Evolutionary conservation across 2,113 vertebrate genomes (phyloP).

Genomic region (Ceyx margarethae): DNA sequence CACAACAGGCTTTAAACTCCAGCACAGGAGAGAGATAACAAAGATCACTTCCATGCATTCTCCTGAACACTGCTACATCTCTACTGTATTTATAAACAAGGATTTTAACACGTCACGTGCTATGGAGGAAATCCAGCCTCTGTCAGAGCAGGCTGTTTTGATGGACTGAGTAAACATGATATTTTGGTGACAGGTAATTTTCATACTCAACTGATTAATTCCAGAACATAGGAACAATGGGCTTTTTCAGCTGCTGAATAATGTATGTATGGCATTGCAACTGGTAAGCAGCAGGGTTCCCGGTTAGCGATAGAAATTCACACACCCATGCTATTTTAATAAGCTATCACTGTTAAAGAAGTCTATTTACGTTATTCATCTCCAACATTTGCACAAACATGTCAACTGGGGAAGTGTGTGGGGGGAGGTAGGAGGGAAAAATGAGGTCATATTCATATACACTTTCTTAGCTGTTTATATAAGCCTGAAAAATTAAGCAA

Average conservation of each 20-base stretch:
- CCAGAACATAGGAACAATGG: constrained; percentile 61
- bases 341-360: constrained; percentile 59
- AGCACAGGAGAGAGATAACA: not conserved
- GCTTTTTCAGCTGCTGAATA: constrained; percentile 61
- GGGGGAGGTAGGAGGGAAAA: constrained; percentile 66
- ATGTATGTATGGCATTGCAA: constrained; percentile 49
- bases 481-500: constrained; percentile 52
- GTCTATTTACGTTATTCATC: constrained; percentile 68
- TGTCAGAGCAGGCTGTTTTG: constrained; percentile 3
- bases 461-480: constrained; percentile 57
- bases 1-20: not conserved
- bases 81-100: not conserved
- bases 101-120: not conserved
- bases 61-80: not conserved
- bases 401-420: constrained; percentile 65
- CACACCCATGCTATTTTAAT: constrained; percentile 70
- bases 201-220: constrained; percentile 62
- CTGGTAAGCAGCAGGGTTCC: constrained; percentile 64
- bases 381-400: constrained; percentile 67
- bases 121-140: not conserved
- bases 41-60: not conserved
- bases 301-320: constrained; percentile 50
- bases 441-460: constrained; percentile 60
- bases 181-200: constrained; percentile 69
- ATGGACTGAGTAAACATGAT: constrained; percentile 40